Conservation (phyloP, 2,888 invertebrate species). For the Agrilus mali region DNA sequence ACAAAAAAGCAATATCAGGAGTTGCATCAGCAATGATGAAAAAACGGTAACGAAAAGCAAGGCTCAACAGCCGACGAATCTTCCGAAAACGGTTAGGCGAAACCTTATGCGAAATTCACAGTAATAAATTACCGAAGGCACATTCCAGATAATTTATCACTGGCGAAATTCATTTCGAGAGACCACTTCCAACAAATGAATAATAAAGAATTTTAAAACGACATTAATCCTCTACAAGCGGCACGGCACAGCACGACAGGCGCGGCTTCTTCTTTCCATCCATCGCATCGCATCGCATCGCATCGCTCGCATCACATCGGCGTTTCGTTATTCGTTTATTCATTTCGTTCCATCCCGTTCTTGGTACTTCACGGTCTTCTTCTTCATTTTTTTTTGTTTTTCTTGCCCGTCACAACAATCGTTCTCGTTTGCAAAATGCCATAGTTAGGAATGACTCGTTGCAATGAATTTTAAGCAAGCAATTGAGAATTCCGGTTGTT, state of each 20-base stretch:
- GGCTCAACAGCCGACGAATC: no score
- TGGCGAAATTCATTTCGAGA: constrained; percentile 12
- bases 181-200: constrained; percentile 12
- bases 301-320: neutral
- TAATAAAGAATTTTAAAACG: constrained; percentile 14
- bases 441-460: no score
- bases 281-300: neutral
- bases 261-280: no score
- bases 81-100: constrained; percentile 7
- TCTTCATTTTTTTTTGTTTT: constrained; percentile 4
- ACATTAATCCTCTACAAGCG: constrained; percentile 9
- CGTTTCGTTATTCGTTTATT: constrained; percentile 6
- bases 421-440: no score
- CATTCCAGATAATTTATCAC: constrained; percentile 13
- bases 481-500: no score
- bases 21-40: no score
- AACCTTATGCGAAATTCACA: constrained; percentile 7
- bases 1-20: no score
- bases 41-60: no score
- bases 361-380: no score
- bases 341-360: no score
- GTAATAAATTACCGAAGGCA: constrained; percentile 9
- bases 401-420: constrained; percentile 1
- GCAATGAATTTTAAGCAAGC: no score
- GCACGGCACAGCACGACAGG: neutral